A percentile compares a stretch with the other conserved stretches of the same genome.
phyloP scores from a whole-genome alignment of 2,888 invertebrate genomes.

The Agrotis exclamationis region DNA sequence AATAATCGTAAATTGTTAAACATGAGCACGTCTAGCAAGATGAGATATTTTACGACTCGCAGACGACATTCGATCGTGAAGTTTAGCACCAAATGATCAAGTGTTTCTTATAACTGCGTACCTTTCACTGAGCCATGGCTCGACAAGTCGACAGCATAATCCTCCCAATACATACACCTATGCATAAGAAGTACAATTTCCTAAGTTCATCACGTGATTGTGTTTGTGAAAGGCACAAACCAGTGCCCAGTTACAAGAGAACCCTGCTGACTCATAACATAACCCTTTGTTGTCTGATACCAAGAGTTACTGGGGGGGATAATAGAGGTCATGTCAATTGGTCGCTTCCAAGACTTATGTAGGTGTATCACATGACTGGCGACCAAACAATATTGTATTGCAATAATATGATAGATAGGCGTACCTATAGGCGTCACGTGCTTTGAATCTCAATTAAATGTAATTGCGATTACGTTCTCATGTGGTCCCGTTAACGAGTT shows the following conservation, averaged over 20 bases:
- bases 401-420: conserved; percentile 59
- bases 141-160: conserved; percentile 9
- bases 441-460: conserved; percentile 62
- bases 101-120: conserved; percentile 40
- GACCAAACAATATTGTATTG: conserved; percentile 64
- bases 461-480: conserved; percentile 59
- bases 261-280: conserved; percentile 62
- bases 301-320: conserved; percentile 40
- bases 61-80: conserved; percentile 19
- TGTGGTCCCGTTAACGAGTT: conserved; percentile 54
- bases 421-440: conserved; percentile 64
- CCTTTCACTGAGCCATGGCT: conserved; percentile 61
- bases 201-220: conserved; percentile 76
- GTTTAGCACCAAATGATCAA: conserved; percentile 10
- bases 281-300: conserved; percentile 53
- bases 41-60: conserved; percentile 16
- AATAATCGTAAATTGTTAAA: conserved; percentile 31
- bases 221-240: conserved; percentile 75
- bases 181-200: conserved; percentile 35
- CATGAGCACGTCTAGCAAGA: background rate
- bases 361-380: conserved; percentile 62
- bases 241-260: conserved; percentile 63
- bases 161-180: conserved; percentile 28
- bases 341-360: conserved; percentile 55
- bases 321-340: conserved; percentile 64